phyloP scores from a whole-genome alignment of 2,797 vertebrate species.

The Darevskia nairensis region DNA sequence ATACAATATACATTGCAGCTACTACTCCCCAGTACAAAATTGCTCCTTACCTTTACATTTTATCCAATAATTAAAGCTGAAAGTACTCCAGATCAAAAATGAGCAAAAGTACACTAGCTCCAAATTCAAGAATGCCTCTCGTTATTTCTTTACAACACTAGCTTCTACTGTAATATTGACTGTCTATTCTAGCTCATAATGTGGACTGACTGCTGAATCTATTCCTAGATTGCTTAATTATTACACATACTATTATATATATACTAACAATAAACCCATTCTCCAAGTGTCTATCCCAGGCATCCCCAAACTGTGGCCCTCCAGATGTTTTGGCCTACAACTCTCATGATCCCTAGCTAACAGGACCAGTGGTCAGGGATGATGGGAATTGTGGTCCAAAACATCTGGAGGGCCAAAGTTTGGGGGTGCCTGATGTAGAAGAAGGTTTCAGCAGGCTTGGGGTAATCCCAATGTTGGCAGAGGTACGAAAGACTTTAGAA shows the following conservation, averaged over 20 bases:
- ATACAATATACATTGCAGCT: neutral
- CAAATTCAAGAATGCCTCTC: neutral
- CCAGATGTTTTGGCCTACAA: too few relatives aligned
- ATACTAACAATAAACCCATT: neutral
- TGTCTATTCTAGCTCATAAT: neutral
- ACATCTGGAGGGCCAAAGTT: too few relatives aligned
- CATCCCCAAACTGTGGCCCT: too few relatives aligned
- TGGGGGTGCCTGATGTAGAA: neutral
- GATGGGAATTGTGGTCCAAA: too few relatives aligned
- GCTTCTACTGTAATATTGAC: neutral
- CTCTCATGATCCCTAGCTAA: too few relatives aligned
- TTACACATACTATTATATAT: neutral
- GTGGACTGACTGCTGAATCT: neutral
- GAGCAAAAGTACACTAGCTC: neutral
- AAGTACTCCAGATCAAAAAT: neutral
- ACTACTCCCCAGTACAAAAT: neutral
- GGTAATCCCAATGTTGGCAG: neutral
- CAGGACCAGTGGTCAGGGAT: too few relatives aligned
- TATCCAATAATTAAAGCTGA: neutral
- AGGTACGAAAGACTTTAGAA: neutral
- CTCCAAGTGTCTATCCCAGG: neutral
- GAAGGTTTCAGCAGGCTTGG: neutral
- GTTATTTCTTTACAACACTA: neutral
- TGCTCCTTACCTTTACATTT: neutral
- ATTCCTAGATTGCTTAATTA: neutral